Conservation (phyloP, 2,113 vertebrate genomes). For the Pedionomus torquatus region DNA sequence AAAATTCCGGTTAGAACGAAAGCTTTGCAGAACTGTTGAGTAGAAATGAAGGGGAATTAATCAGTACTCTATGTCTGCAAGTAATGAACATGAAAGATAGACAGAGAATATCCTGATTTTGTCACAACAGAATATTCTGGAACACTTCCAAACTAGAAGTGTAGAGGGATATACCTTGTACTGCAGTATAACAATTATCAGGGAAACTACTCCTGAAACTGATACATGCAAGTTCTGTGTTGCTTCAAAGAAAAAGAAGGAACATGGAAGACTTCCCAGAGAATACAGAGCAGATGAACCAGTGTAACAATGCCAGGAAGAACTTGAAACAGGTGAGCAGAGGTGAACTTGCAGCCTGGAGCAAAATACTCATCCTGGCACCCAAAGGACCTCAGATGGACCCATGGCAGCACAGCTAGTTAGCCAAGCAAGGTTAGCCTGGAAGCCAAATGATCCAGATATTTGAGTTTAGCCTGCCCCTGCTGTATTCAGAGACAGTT, state of each 20-base stretch:
- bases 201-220: neutral
- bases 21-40: neutral
- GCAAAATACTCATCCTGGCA: neutral
- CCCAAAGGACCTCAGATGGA: neutral
- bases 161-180: neutral
- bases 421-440: neutral
- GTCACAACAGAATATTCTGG: neutral
- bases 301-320: neutral
- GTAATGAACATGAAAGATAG: neutral
- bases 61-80: neutral
- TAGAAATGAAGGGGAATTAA: neutral
- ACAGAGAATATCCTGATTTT: neutral
- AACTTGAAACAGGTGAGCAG: neutral
- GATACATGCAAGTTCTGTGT: neutral
- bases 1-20: neutral
- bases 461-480: neutral
- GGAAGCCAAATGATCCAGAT: neutral
- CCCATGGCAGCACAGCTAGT: neutral
- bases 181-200: neutral
- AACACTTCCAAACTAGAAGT: neutral
- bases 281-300: neutral
- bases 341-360: neutral
- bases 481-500: neutral
- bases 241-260: neutral
- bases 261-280: neutral